Evolutionary conservation across 2,888 invertebrate genomes (phyloP).

Genomic region (Volucella bombylans): DNA sequence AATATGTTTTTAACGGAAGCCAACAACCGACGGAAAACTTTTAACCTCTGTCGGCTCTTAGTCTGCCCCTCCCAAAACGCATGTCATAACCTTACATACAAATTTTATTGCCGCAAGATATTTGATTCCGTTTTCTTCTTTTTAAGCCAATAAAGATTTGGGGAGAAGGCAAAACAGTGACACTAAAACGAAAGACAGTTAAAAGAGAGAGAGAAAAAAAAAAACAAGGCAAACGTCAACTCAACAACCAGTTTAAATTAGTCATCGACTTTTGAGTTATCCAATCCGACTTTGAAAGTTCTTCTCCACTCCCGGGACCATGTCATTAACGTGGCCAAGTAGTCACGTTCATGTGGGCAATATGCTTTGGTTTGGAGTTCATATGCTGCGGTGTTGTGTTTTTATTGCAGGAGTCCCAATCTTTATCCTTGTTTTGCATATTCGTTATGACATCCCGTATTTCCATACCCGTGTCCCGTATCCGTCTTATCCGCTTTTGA

Average conservation of each 20-base stretch:
- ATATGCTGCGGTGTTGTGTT: not conserved
- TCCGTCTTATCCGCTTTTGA: slow-evolving; percentile 59
- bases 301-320: not conserved
- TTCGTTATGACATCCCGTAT: slow-evolving; percentile 1
- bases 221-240: slow-evolving; percentile 18
- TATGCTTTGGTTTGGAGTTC: slow-evolving; percentile 11
- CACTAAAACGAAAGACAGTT: not conserved
- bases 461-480: not conserved
- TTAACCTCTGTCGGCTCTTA: not conserved
- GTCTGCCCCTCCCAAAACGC: not conserved
- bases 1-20: slow-evolving; percentile 15
- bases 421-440: slow-evolving; percentile 25
- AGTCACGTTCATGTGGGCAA: slow-evolving; percentile 56
- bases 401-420: slow-evolving; percentile 30
- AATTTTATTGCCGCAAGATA: too few relatives aligned
- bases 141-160: slow-evolving; percentile 9
- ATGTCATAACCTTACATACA: too few relatives aligned
- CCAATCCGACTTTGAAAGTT: not conserved
- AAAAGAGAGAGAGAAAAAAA: slow-evolving; percentile 5
- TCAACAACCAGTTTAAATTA: slow-evolving; percentile 51
- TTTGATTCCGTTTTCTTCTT: not conserved
- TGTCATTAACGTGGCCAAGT: slow-evolving; percentile 22
- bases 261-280: slow-evolving; percentile 54
- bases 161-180: not conserved
- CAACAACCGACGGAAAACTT: slow-evolving; percentile 22